These are phyloP conservation scores for Ridgeia piscesae DNA, from an alignment of 1,140 invertebrate species.

Conservation along the genomic window DNA sequence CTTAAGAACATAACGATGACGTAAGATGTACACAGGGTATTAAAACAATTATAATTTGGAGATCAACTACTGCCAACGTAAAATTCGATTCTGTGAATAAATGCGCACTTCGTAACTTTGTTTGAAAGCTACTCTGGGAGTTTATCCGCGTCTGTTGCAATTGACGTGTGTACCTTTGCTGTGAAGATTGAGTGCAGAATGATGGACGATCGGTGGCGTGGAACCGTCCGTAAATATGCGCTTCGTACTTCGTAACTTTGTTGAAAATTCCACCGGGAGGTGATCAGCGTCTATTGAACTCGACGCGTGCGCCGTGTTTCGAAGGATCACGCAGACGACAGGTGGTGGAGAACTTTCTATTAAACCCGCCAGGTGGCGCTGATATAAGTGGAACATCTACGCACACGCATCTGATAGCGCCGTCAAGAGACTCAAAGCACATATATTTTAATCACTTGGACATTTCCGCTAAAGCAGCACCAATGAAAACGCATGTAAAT, in stretches of 20 bases:
- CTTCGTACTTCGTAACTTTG: too few relatives aligned
- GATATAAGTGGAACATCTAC: neutral
- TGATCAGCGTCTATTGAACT: too few relatives aligned
- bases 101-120: neutral
- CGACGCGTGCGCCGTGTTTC: too few relatives aligned
- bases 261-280: too few relatives aligned
- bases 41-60: neutral
- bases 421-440: too few relatives aligned
- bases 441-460: too few relatives aligned
- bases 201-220: too few relatives aligned
- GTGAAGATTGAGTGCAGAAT: neutral
- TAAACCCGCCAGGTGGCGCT: neutral
- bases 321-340: neutral
- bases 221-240: too few relatives aligned
- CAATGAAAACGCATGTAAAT: too few relatives aligned
- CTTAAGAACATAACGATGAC: too few relatives aligned
- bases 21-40: too few relatives aligned
- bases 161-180: neutral
- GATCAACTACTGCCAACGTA: neutral
- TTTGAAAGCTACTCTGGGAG: neutral
- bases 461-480: too few relatives aligned
- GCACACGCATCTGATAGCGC: neutral
- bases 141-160: neutral
- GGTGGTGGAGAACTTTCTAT: neutral
- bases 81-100: neutral